A percentile compares a stretch with the other conserved stretches of the same genome.
phyloP scores from a whole-genome alignment of 2,797 vertebrate genomes.

The Gymnoscopelus microlampas region DNA sequence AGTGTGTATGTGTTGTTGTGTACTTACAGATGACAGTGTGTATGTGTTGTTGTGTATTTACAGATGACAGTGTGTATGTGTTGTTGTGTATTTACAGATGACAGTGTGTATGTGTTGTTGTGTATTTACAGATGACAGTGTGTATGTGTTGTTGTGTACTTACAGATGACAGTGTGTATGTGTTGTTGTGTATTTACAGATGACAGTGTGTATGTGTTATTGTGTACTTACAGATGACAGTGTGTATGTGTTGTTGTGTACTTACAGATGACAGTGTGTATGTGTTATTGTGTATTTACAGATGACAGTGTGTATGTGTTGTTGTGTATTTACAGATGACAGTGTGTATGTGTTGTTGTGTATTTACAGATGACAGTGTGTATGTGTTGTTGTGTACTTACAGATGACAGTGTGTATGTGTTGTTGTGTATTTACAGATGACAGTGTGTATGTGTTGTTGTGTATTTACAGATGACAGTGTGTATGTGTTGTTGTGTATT shows the following conservation, averaged over 20 bases:
- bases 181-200: slow-evolving; percentile 60
- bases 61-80: slow-evolving; percentile 59
- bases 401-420: slow-evolving; percentile 59
- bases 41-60: slow-evolving; percentile 73
- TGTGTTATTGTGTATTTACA: slow-evolving; percentile 28
- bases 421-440: slow-evolving; percentile 57
- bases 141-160: slow-evolving; percentile 25
- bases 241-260: slow-evolving; percentile 84
- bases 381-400: slow-evolving; percentile 83
- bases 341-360: slow-evolving; percentile 59
- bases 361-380: slow-evolving; percentile 70
- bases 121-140: slow-evolving; percentile 48
- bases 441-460: slow-evolving; percentile 78
- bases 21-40: slow-evolving; percentile 69
- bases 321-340: neutral
- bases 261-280: slow-evolving; percentile 59
- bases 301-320: slow-evolving; percentile 82
- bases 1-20: slow-evolving; percentile 60
- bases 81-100: slow-evolving; percentile 60
- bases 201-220: slow-evolving; percentile 59
- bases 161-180: slow-evolving; percentile 78
- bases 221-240: slow-evolving; percentile 66
- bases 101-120: slow-evolving; percentile 85
- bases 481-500: slow-evolving; percentile 23
- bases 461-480: slow-evolving; percentile 49